Conservation (phyloP, 1,140 invertebrate genomes). For the Cyclina sinensis region DNA sequence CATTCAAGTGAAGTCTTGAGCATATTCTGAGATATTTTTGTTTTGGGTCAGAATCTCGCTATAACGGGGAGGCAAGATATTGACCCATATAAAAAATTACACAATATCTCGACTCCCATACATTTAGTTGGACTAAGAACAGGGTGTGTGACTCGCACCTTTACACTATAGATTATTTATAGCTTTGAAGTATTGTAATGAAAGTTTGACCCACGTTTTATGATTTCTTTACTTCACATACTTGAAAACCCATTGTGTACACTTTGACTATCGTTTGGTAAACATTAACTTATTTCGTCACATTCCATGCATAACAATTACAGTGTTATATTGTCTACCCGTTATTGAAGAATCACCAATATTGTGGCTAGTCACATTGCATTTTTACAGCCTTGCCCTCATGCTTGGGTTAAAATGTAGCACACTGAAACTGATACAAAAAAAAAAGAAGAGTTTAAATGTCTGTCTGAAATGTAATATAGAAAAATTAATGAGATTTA, state of each 20-base stretch:
- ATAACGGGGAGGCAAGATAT: too few species aligned
- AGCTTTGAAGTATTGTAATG: not conserved
- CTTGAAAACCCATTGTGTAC: slow-evolving; percentile 45
- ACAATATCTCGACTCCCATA: too few species aligned
- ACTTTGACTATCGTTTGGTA: slow-evolving; percentile 4
- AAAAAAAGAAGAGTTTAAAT: too few species aligned
- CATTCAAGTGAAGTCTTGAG: too few species aligned
- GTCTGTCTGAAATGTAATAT: too few species aligned
- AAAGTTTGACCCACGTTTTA: slow-evolving; percentile 7
- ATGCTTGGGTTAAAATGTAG: not conserved
- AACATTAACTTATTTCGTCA: not conserved
- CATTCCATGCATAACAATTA: slow-evolving; percentile 28
- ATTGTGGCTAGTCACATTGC: not conserved
- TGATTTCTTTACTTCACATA: slow-evolving; percentile 32
- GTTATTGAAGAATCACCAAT: not conserved
- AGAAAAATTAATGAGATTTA: too few species aligned
- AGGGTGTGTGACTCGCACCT: too few species aligned
- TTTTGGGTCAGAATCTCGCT: too few species aligned
- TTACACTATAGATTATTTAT: slow-evolving; percentile 2
- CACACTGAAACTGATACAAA: not conserved
- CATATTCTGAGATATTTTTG: too few species aligned
- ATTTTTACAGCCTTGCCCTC: not conserved
- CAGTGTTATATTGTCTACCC: not conserved
- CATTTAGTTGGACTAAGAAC: too few species aligned
- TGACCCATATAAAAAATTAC: too few species aligned